Conservation (phyloP, 2,113 vertebrate species). For the Pelobates fuscus region DNA sequence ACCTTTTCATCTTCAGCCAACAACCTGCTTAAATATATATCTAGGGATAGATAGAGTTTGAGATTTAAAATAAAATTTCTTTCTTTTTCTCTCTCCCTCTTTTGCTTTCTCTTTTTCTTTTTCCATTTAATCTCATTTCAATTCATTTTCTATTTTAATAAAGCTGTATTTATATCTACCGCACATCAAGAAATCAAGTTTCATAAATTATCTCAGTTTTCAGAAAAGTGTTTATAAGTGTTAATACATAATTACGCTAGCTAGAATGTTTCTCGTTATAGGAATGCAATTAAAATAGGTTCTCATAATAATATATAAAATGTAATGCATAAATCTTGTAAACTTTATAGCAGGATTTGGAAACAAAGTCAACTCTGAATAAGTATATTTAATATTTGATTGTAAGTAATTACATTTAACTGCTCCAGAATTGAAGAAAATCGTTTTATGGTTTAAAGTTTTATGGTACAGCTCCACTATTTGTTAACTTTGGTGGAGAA, state of each 20-base stretch:
- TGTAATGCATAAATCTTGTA: conserved; percentile 35
- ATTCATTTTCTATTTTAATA: neutral
- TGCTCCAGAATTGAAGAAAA: conserved; percentile 30
- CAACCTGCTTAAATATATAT: no score
- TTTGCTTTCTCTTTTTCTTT: neutral
- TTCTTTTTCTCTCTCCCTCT: neutral
- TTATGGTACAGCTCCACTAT: conserved; percentile 26
- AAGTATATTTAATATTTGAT: conserved; percentile 31
- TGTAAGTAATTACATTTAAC: conserved; percentile 36
- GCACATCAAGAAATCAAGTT: neutral
- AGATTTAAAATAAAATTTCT: no score
- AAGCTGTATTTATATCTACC: neutral
- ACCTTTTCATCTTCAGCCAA: no score
- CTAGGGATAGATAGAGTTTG: no score
- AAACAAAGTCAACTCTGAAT: conserved; percentile 35
- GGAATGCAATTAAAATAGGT: conserved; percentile 35
- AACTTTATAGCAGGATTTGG: conserved; percentile 39
- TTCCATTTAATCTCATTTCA: neutral
- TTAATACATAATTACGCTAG: conserved; percentile 31
- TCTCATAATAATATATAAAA: conserved; percentile 33
- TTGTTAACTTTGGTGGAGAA: conserved; percentile 16
- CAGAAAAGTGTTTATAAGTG: neutral
- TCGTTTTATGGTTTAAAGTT: conserved; percentile 34
- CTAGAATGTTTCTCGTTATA: conserved; percentile 22
- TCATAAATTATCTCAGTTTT: conserved; percentile 16